A percentile compares a stretch with the other conserved stretches of the same genome.
Evolutionary conservation across 2,888 invertebrate genomes (phyloP).

Genomic region (Schizotus pectinicornis): DNA sequence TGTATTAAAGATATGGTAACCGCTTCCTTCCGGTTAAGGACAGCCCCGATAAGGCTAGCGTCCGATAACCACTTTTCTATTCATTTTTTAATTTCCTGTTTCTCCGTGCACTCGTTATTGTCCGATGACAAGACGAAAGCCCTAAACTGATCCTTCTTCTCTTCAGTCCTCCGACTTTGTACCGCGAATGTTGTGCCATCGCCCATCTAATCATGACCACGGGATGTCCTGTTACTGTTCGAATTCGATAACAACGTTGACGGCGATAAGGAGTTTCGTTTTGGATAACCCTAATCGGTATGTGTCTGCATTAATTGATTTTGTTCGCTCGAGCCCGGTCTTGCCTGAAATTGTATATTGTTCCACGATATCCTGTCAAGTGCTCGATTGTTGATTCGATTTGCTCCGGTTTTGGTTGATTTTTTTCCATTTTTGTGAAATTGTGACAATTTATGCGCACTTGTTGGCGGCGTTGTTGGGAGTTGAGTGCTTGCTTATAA

Average conservation of each 20-base stretch:
- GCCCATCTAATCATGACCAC: constrained; percentile 23
- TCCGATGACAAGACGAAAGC: constrained; percentile 9
- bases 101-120: constrained; percentile 11
- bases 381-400: constrained; percentile 46
- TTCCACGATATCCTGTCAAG: constrained; percentile 37
- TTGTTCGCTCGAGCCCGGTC: constrained; percentile 31
- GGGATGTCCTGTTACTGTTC: constrained; percentile 48
- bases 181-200: too few relatives aligned
- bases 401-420: constrained; percentile 22
- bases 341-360: constrained; percentile 49
- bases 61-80: constrained; percentile 16
- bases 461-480: neutral
- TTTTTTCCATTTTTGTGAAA: constrained; percentile 9
- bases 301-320: constrained; percentile 29
- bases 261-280: constrained; percentile 22
- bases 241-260: constrained; percentile 35
- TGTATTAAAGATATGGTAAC: constrained; percentile 21
- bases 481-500: constrained; percentile 8
- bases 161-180: constrained; percentile 1
- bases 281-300: constrained; percentile 26
- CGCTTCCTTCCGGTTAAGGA: constrained; percentile 27
- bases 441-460: constrained; percentile 3
- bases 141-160: constrained; percentile 13
- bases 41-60: constrained; percentile 18
- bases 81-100: constrained; percentile 29